These are phyloP conservation scores for Chiroxiphia lanceolata DNA, from an alignment of 2,797 vertebrate species.

Conservation along the genomic window DNA sequence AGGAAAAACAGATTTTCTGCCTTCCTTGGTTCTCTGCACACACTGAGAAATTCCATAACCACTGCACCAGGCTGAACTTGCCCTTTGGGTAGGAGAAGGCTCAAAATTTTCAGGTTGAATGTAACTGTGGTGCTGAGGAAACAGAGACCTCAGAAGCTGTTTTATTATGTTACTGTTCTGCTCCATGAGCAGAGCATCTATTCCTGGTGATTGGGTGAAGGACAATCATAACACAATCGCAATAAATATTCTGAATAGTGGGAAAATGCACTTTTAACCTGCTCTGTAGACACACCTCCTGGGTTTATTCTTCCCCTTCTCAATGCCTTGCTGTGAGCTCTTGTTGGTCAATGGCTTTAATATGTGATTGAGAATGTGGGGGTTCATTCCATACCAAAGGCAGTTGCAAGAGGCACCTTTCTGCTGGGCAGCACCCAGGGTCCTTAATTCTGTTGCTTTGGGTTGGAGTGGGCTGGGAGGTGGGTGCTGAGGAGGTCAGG, in stretches of 20 bases:
- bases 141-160: not conserved
- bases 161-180: not conserved
- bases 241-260: conserved; percentile 17
- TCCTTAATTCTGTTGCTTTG: not conserved
- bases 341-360: not conserved
- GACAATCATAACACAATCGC: conserved; percentile 1
- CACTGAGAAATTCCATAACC: not conserved
- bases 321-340: not conserved
- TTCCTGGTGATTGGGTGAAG: not conserved
- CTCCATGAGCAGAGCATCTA: not conserved
- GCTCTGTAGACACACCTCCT: not conserved
- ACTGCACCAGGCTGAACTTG: not conserved
- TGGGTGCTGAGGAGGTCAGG: not conserved
- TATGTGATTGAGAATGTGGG: not conserved
- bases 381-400: not conserved
- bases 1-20: not conserved
- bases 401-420: not conserved
- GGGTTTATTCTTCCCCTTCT: not conserved
- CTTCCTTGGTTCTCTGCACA: not conserved
- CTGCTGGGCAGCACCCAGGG: rapidly evolving
- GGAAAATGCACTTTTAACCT: conserved; percentile 38
- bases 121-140: not conserved
- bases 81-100: not conserved
- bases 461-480: not conserved
- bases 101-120: not conserved